Evolutionary conservation across 2,888 invertebrate genomes (phyloP), one percentile per base, ranked within the genome.

Genomic region (Anthophora plumipes): DNA sequence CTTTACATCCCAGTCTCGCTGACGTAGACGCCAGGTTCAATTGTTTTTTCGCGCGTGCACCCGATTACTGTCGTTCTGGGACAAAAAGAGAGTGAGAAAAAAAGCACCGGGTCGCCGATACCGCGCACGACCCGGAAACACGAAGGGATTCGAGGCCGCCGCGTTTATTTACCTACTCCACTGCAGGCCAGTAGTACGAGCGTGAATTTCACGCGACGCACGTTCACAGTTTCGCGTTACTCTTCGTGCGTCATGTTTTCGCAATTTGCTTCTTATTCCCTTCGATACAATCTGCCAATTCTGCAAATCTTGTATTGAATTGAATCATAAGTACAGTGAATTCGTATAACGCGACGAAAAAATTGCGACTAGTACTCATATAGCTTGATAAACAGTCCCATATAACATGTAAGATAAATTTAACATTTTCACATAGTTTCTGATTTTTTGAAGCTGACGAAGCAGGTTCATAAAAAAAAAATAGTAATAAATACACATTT

Each of bases 131-230:
- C 54, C n/a, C 48, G 46, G 55, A 66, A 77, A 50, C 22, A 46
- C 14, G 2, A 1, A 31, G 31, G 22, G 54, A 50, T 48, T 52
- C 50, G 31, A 46, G 48, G 25, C 60, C 54, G 55, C 52, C 50
- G 48, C 61, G 50, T 68, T 31, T 78, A 73, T 74, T 78, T 63
- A 77, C 73, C 63, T 50, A 22, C 14, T 37, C 31, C 20, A 37
- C 66, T 52, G 54, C 39, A 39, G n/a, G 73, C 41, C 25, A 14
- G 48, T 61, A 22, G 12, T 14, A 48, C 50, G 50, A 63, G 61
- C 68, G 68, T 73, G 80, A 84, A 85, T 85, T 84, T 82, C 66
- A 31, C 63, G 61, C 63, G 67, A 46, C 70, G 76, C 77, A 55
- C 60, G 77, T 60, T 59, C 73, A 43, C 78, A 66, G 68, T 80